Evolutionary conservation across 2,888 invertebrate genomes (phyloP).

Genomic region (Catocala sponsa): DNA sequence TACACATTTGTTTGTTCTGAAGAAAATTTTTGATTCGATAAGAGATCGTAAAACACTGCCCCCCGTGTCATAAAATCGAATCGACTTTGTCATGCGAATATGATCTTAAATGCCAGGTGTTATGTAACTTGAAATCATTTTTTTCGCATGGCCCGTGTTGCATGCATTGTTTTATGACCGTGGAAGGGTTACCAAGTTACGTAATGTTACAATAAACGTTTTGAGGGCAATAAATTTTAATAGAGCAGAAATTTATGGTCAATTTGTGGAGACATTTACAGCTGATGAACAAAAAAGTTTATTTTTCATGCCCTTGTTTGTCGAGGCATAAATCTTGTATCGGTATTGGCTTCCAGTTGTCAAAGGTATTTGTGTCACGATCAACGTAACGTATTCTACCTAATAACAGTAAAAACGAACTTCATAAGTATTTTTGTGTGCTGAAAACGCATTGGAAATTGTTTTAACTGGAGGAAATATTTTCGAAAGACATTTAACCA

Average conservation of each 20-base stretch:
- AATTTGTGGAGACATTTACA: conserved; percentile 83
- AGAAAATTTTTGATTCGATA: conserved; percentile 80
- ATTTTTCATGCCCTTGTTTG: conserved; percentile 72
- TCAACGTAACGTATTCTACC: conserved; percentile 31
- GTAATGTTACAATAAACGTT: conserved; percentile 82
- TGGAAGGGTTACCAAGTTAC: conserved; percentile 82
- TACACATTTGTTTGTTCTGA: conserved; percentile 73
- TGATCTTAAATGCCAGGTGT: conserved; percentile 68
- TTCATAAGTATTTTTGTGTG: conserved; percentile 26
- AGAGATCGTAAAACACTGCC: conserved; percentile 82
- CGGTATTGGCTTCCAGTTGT: conserved; percentile 47
- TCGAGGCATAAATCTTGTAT: conserved; percentile 58
- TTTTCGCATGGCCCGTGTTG: conserved; percentile 72
- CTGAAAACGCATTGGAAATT: conserved; percentile 31
- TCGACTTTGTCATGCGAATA: conserved; percentile 69
- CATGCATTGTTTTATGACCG: conserved; percentile 79
- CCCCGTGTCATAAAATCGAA: conserved; percentile 79
- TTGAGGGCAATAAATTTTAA: conserved; percentile 82
- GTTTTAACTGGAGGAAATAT: conserved; percentile 30
- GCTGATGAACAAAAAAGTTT: conserved; percentile 78
- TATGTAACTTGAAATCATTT: conserved; percentile 64
- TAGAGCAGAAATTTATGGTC: conserved; percentile 83
- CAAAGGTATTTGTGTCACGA: conserved; percentile 45
- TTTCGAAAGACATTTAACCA: conserved; percentile 19
- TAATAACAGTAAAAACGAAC: conserved; percentile 35